Conservation (phyloP, 2,888 invertebrate species). For the Microplitis manilae region DNA sequence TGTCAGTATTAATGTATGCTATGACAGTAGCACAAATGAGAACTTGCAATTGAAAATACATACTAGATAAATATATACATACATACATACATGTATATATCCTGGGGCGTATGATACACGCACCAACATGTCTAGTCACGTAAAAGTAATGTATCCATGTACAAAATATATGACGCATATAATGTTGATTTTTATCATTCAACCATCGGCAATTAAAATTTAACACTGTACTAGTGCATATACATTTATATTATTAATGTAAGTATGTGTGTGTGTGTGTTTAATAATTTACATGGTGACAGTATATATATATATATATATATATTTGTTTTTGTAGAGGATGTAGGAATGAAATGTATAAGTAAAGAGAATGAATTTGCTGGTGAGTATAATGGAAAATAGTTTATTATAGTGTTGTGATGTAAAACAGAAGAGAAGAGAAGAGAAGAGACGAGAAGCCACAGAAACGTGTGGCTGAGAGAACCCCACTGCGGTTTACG, state of each 20-base stretch:
- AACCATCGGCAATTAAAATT: not conserved
- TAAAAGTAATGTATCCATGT: not conserved
- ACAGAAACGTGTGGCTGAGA: slow-evolving; percentile 13
- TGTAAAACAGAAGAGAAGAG: not conserved
- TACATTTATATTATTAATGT: too few relatives aligned
- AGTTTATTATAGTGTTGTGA: not conserved
- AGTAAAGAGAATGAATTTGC: not conserved
- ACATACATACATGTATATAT: not conserved
- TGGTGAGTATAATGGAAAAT: not conserved
- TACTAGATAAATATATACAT: not conserved
- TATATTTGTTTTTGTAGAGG: too few relatives aligned
- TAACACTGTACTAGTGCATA: too few relatives aligned
- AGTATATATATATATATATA: too few relatives aligned
- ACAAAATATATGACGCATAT: not conserved
- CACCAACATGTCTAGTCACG: slow-evolving; percentile 1
- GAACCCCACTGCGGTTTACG: slow-evolving; percentile 10
- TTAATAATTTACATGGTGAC: too few relatives aligned
- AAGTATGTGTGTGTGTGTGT: too few relatives aligned
- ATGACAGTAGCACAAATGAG: not conserved
- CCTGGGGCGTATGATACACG: not conserved
- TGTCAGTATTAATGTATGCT: not conserved
- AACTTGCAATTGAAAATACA: not conserved
- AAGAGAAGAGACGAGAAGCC: not conserved
- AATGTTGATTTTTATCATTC: not conserved
- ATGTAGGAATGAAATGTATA: too few relatives aligned